Evolutionary conservation across 2,113 vertebrate species (phyloP).

Genomic region (Oophaga pumilio): DNA sequence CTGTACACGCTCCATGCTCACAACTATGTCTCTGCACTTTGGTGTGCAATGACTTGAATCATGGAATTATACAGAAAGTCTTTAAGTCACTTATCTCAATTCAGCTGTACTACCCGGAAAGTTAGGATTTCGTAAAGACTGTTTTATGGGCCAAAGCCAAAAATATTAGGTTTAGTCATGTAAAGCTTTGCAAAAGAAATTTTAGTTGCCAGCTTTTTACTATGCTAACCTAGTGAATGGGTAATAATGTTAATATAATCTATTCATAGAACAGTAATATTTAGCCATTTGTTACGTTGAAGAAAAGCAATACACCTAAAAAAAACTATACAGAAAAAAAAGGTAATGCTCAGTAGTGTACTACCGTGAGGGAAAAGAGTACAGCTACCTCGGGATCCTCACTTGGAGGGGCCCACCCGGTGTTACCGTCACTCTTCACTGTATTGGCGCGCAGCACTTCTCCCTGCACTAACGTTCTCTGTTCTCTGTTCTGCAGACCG

Average conservation of each 20-base stretch:
- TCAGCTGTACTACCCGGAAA: not conserved
- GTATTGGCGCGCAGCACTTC: no score
- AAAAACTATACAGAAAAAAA: not conserved
- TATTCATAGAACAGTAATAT: not conserved
- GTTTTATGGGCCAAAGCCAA: not conserved
- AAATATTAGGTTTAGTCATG: not conserved
- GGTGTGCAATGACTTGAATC: not conserved
- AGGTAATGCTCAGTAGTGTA: not conserved
- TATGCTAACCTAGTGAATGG: not conserved
- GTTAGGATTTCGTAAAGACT: not conserved
- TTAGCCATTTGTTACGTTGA: not conserved
- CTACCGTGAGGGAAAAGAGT: not conserved
- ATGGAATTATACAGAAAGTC: not conserved
- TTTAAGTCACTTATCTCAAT: not conserved
- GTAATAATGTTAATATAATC: not conserved
- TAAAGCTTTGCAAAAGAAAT: not conserved
- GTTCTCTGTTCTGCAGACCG: no score
- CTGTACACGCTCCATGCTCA: not conserved
- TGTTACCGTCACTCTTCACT: no score
- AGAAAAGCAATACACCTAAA: not conserved
- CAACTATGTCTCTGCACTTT: not conserved
- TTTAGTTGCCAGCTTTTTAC: not conserved
- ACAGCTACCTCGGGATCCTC: no score
- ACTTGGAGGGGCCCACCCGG: no score
- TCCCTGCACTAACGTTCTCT: no score